phyloP scores from a whole-genome alignment of 2,888 invertebrate genomes.

The Drosophila infuscata region DNA sequence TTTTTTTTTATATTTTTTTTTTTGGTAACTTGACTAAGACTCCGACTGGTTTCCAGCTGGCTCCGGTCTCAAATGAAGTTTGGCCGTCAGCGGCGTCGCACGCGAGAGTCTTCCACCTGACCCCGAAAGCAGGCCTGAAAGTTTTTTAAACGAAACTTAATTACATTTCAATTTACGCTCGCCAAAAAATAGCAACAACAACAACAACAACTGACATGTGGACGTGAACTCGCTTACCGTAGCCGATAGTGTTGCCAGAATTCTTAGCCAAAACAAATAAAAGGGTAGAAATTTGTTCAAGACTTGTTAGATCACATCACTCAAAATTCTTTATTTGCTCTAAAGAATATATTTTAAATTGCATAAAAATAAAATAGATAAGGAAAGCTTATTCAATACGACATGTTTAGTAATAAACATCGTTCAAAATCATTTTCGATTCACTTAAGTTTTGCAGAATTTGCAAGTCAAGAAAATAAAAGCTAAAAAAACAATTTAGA shows the following conservation, averaged over 20 bases:
- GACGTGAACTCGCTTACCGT: conserved; percentile 19
- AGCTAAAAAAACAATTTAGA: background rate
- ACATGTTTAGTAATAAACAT: background rate
- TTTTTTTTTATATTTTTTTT: background rate
- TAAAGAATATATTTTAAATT: background rate
- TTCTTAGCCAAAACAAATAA: background rate
- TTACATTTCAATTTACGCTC: conserved; percentile 75
- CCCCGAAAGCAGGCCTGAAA: conserved; percentile 20
- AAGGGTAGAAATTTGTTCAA: background rate
- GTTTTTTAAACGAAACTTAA: conserved; percentile 64
- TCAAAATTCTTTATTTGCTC: background rate
- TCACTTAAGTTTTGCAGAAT: background rate
- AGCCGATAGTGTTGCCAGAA: conserved; percentile 1
- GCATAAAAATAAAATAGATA: background rate
- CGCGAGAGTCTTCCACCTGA: conserved; percentile 47
- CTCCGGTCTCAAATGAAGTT: conserved; percentile 59
- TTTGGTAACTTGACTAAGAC: conserved; percentile 12
- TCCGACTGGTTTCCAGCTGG: conserved; percentile 10
- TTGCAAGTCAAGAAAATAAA: background rate
- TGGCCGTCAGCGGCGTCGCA: conserved; percentile 62
- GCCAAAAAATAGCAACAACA: conserved; percentile 10
- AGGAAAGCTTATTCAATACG: background rate
- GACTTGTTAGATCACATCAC: background rate
- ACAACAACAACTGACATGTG: conserved; percentile 33
- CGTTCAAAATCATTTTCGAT: background rate